These are phyloP conservation scores for Euwallacea similis DNA, from an alignment of 1,140 invertebrate species.

Conservation along the genomic window DNA sequence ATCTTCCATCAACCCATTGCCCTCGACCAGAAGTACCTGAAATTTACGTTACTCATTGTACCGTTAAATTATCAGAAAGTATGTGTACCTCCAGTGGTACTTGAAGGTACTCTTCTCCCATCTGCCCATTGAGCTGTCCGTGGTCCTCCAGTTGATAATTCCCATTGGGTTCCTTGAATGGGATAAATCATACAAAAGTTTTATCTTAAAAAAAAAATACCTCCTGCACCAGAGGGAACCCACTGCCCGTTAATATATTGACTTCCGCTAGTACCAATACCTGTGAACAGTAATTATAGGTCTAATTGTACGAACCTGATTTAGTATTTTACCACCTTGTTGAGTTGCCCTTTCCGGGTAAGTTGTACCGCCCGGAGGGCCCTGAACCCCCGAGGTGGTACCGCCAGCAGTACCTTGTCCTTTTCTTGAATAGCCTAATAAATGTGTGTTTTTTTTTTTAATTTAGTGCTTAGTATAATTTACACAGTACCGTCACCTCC, in stretches of 20 bases:
- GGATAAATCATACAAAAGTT: no score
- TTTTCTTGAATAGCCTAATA: no score
- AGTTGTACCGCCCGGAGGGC: no score
- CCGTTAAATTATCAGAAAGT: no score
- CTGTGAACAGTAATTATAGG: no score
- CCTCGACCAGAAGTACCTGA: neutral
- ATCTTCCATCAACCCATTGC: slow-evolving; percentile 23
- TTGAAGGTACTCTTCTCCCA: slow-evolving; percentile 23
- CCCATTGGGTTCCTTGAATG: neutral
- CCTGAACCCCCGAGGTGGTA: no score
- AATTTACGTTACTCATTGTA: neutral
- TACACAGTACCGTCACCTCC: neutral
- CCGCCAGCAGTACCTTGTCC: no score
- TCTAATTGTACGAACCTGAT: no score
- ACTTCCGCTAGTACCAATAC: neutral
- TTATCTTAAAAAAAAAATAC: no score
- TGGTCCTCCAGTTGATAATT: neutral
- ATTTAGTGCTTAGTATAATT: neutral
- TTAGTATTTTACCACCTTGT: no score
- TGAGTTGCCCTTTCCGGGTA: no score
- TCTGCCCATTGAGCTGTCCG: slow-evolving; percentile 5
- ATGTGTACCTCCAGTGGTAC: slow-evolving; percentile 3
- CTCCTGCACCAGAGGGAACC: slow-evolving; percentile 10
- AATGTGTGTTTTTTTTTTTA: neutral
- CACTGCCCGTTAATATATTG: slow-evolving; percentile 6